phyloP scores from a whole-genome alignment of 2,888 invertebrate species.

The Holacanthella duospinosa region DNA sequence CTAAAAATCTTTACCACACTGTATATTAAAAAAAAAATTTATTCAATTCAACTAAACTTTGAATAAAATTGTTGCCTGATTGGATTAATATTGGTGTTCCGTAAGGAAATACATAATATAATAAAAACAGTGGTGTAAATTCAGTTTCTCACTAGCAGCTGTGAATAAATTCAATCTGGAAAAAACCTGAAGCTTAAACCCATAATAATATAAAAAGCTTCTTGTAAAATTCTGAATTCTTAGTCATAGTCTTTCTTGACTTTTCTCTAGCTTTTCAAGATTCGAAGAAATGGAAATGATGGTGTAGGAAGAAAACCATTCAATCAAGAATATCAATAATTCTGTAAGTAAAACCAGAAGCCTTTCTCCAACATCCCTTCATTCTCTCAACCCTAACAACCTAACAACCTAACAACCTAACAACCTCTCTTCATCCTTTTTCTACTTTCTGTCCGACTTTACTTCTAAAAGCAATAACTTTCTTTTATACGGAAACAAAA shows the following conservation, averaged over 20 bases:
- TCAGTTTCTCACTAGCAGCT: neutral
- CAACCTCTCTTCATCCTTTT: too few species aligned
- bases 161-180: constrained; percentile 3
- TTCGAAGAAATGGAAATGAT: neutral
- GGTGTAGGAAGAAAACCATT: constrained; percentile 5
- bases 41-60: too few species aligned
- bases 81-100: neutral
- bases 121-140: neutral
- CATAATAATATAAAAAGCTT: neutral
- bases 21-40: too few species aligned
- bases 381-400: too few species aligned
- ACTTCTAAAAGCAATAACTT: constrained; percentile 10
- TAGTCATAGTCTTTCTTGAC: neutral
- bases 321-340: constrained; percentile 8
- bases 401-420: too few species aligned
- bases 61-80: too few species aligned
- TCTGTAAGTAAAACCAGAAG: neutral
- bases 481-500: neutral
- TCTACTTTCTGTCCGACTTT: neutral
- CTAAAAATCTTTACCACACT: too few species aligned
- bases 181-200: neutral
- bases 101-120: neutral
- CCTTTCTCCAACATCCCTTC: neutral
- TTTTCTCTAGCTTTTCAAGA: neutral
- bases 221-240: neutral